Evolutionary conservation across 2,113 vertebrate genomes (phyloP).

Genomic region (Petrocephalus microphthalmus): DNA sequence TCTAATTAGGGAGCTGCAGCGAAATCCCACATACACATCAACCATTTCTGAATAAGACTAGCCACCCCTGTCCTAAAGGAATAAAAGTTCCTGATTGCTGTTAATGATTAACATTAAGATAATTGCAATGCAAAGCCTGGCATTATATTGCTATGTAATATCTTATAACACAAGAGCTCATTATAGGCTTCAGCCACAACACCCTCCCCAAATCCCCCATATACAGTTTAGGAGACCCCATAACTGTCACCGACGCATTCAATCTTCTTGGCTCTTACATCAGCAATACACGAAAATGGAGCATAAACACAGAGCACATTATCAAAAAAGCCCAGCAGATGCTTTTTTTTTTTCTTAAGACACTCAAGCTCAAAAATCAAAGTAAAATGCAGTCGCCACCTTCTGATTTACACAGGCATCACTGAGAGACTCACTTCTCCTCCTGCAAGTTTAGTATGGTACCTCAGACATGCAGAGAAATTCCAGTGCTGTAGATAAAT

Average conservation of each 20-base stretch:
- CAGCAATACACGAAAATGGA: background rate
- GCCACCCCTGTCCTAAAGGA: background rate
- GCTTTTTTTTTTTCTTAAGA: background rate
- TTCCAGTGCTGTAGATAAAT: background rate
- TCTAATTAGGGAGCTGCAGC: no score
- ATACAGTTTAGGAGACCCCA: background rate
- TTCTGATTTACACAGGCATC: background rate
- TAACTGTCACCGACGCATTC: background rate
- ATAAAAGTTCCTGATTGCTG: background rate
- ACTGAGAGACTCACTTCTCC: background rate
- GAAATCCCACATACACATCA: no score
- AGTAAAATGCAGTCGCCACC: background rate
- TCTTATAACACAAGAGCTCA: background rate
- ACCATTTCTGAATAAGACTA: background rate
- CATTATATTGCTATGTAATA: no score
- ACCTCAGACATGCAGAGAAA: background rate
- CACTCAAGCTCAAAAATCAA: background rate
- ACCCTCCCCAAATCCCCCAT: background rate
- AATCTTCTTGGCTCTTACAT: background rate
- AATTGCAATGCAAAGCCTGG: no score
- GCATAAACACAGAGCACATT: background rate
- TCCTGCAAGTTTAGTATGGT: background rate
- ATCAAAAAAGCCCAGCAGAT: background rate
- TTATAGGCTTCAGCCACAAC: background rate
- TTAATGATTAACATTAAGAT: no score